Evolutionary conservation across 2,888 invertebrate species (phyloP), one percentile per base, ranked within the genome.

Genomic region (Gastracanthus pulcherrimus): DNA sequence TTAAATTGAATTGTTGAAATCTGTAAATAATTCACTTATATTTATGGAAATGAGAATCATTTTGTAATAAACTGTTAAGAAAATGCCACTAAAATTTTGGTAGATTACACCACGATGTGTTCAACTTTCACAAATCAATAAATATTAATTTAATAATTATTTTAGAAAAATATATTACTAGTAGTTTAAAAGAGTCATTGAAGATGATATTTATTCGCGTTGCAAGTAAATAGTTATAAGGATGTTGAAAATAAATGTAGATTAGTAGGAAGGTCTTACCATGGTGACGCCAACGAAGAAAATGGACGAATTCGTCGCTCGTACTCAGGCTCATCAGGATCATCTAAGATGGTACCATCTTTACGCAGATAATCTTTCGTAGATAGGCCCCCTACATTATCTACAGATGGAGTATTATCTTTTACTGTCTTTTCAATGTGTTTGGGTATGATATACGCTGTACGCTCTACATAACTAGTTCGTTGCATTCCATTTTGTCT

Each of bases 261-360:
- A 81, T 81, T 58, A 76, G 29, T 74, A 66, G 38, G 19, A 1
- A 6, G 26, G 31, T 67, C 83, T 83, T 83, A 83, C 83, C 83
- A 83, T 83, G 48, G 29, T 81, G 64, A 76, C 67, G 76, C 55
- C 81, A 58, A 23, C 72, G 69, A 76, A 60, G 78, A 74, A 81
- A 83, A 81, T 83, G 81, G 79, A 79, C 80, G 83, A 76, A 3
- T 55, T 76, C 23, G 29, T 3, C 19, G 34, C 0, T 13, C 41
- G 19, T 9, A 23, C 48, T 45, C 58, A 23, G 70, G n/a, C 31
- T 31, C 26, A 31, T 66, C 29, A 41, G 29, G 19, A 6, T 19
- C 51, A 26, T 66, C n/a, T 66, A 5, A 71, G 78, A 72, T 78
- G 36, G n/a, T 23, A 16, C 34, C 31, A 71, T 72, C 55, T 70